Percentiles rank a stretch among this genome's conserved stretches.
phyloP scores from a whole-genome alignment of 2,113 vertebrate genomes.

The Lagenorhynchus albirostris region DNA sequence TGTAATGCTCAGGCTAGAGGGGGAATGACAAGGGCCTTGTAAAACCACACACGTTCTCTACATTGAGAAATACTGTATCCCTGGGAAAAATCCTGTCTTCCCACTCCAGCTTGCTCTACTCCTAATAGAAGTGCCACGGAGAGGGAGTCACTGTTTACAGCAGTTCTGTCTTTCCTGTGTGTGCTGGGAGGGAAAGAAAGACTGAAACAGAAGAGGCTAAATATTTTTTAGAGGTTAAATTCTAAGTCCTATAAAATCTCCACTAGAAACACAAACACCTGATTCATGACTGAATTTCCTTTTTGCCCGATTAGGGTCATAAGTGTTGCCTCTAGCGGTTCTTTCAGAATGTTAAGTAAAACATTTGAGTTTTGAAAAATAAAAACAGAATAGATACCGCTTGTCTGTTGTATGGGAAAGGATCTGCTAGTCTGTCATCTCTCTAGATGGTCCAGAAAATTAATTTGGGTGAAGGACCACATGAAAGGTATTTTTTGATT shows the following conservation, averaged over 20 bases:
- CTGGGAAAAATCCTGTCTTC: neutral
- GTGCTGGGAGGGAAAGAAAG: neutral
- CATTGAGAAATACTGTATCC: neutral
- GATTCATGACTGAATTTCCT: neutral
- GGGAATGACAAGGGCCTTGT: neutral
- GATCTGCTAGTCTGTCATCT: neutral
- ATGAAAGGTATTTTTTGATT: neutral
- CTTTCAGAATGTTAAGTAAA: neutral
- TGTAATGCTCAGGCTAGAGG: neutral
- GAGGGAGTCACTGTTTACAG: neutral
- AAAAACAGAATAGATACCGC: neutral
- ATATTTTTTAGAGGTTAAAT: neutral
- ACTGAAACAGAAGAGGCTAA: neutral
- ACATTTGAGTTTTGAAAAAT: neutral
- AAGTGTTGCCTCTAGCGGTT: neutral
- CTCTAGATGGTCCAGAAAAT: neutral
- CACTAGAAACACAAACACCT: neutral
- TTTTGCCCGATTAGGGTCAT: neutral
- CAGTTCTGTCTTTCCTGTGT: neutral
- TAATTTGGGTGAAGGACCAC: neutral
- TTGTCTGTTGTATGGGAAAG: neutral
- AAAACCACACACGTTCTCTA: neutral
- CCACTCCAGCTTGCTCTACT: neutral
- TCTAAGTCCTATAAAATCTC: neutral
- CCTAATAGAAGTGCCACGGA: rapidly evolving